A percentile compares a stretch with the other conserved stretches of the same genome.
phyloP scores from a whole-genome alignment of 1,140 invertebrate species.

The Melipona quadrifasciata region DNA sequence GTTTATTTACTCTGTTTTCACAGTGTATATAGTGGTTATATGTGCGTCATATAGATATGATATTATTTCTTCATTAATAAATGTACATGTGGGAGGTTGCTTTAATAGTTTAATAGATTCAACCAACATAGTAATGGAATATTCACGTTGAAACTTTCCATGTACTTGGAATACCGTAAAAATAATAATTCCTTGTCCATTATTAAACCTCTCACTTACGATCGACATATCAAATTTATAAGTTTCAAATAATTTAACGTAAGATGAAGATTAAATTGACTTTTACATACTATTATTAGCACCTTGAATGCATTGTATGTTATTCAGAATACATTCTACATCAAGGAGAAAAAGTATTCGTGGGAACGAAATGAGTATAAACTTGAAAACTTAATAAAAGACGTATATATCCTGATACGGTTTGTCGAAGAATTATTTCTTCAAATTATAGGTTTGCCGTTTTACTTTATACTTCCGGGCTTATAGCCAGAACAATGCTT shows the following conservation, averaged over 20 bases:
- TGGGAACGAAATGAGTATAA: not conserved
- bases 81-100: not conserved
- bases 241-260: not conserved
- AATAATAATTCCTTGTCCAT: not conserved
- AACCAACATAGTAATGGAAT: not conserved
- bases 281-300: no score
- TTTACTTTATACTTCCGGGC: conserved; percentile 12
- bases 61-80: conserved; percentile 4
- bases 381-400: not conserved
- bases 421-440: conserved; percentile 4
- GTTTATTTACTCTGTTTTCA: not conserved
- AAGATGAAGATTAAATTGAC: no score
- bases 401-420: not conserved
- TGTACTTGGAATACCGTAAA: not conserved
- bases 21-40: not conserved
- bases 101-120: conserved; percentile 7
- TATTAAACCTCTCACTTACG: not conserved
- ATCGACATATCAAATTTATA: not conserved
- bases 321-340: not conserved
- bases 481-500: not conserved
- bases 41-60: not conserved
- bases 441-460: conserved; percentile 20
- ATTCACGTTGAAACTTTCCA: not conserved
- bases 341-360: not conserved
- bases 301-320: no score